Base-by-base conservation (phyloP, 2,797 vertebrate genomes). In the Microctenopoma lineatum region DNA sequence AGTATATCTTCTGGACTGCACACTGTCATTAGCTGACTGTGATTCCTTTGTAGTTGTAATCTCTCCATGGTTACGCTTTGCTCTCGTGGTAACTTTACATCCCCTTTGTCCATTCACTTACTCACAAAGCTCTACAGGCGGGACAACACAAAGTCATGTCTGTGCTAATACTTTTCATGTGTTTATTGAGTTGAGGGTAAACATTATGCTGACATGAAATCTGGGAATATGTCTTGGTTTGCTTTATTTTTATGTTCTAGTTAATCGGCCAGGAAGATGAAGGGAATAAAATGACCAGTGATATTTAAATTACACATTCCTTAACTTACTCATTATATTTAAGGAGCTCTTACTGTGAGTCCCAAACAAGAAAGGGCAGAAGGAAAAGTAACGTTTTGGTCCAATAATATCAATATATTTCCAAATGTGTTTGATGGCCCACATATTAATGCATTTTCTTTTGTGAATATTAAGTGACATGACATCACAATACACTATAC, bases 1-100 rank as follows among this genome's bases (percentile, higher is more conserved):
- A 89, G 67, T 81, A 53, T 86, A 85, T 87, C 83, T 75, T 50
- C 55, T 77, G 55, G 47, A 9, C 38, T 60, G 63, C 65, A 59
- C 1, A 38, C 64, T 75, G 67, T 84, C 71, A 72, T 79, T 64
- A 80, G 61, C 69, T 56, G 74, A 73, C 76, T 70, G 64, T 65
- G 70, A 59, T 74, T 85, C 71, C 75, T 80, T 67, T 79, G 70
- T 66, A 73, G 66, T 53, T 79, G 62, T 79, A 64, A 73, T 82
- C 70, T 85, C 63, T 78, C 68, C 69, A 72, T 84, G 70, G 86
- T 77, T 66, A 84, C 73, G 63, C 45, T 71, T 18, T 8, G 47
- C 66, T 65, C 59, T 66, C 56, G n/a, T 51, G 60, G 71, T 79
- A 58, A 74, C 82, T 61, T 70, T 45, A 47, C 47, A 42, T 71